phyloP scores from a whole-genome alignment of 2,888 invertebrate species.

The Pammene aurita region DNA sequence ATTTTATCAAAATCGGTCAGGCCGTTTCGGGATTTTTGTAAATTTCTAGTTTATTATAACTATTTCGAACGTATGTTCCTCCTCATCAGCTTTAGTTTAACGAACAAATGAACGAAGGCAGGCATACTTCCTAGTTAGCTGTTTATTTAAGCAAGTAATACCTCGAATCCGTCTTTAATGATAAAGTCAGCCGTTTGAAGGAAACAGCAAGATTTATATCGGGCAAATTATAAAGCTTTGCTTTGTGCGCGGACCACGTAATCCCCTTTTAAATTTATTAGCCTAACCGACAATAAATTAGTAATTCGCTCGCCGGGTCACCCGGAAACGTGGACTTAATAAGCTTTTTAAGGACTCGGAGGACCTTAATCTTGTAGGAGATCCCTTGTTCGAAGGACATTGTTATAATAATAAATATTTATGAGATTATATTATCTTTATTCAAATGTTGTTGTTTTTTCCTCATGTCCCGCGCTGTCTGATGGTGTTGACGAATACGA shows the following conservation, averaged over 20 bases:
- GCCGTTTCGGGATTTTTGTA: too few relatives aligned
- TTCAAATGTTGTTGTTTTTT: constrained; percentile 46
- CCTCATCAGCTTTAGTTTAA: too few relatives aligned
- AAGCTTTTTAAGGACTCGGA: constrained; percentile 65
- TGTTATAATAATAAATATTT: constrained; percentile 36
- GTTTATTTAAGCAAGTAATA: constrained; percentile 24
- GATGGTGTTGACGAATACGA: constrained; percentile 53
- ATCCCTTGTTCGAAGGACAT: constrained; percentile 34
- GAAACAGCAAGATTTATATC: constrained; percentile 72
- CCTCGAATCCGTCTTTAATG: constrained; percentile 45
- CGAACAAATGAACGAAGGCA: too few relatives aligned
- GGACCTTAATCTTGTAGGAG: constrained; percentile 49
- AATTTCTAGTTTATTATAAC: too few relatives aligned
- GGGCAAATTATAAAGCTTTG: constrained; percentile 78
- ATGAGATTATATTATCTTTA: constrained; percentile 25
- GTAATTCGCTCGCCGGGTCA: constrained; percentile 74
- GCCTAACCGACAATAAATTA: constrained; percentile 78
- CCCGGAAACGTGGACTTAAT: constrained; percentile 74
- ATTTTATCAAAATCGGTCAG: too few relatives aligned
- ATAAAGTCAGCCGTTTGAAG: constrained; percentile 64
- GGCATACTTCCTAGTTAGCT: constrained; percentile 1
- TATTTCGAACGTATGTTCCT: too few relatives aligned
- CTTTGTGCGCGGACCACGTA: constrained; percentile 75
- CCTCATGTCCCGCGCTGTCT: constrained; percentile 55
- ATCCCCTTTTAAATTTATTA: constrained; percentile 82